These are phyloP conservation scores for Didymodactylos carnosus DNA, from an alignment of 2,888 invertebrate genomes.

Conservation along the genomic window DNA sequence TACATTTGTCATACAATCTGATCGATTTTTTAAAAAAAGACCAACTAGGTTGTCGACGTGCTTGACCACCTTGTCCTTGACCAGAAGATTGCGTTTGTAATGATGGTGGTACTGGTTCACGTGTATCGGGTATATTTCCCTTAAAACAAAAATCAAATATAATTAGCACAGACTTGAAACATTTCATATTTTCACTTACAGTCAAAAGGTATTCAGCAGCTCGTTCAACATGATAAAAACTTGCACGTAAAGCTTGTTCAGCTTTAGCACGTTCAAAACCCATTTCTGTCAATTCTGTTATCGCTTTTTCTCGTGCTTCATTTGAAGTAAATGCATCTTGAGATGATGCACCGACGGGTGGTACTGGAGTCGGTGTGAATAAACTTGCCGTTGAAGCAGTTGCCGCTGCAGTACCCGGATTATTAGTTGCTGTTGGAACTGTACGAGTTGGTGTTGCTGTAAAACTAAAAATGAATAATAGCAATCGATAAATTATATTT, in stretches of 20 bases:
- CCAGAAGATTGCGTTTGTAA: not conserved
- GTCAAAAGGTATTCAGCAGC: not conserved
- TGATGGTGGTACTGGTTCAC: not conserved
- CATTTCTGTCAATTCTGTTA: not conserved
- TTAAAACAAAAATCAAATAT: not conserved
- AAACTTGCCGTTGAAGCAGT: not conserved
- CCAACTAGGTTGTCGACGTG: too few relatives aligned
- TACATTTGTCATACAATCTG: too few relatives aligned
- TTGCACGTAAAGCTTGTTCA: not conserved
- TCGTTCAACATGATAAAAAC: not conserved
- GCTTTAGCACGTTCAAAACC: not conserved
- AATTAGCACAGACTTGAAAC: not conserved
- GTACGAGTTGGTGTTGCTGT: not conserved
- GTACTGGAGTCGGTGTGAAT: not conserved
- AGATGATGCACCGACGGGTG: accelerated
- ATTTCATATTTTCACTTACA: not conserved
- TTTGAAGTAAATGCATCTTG: not conserved
- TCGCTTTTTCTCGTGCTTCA: not conserved
- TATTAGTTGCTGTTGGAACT: not conserved
- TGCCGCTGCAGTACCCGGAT: not conserved
- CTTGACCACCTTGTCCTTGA: not conserved
- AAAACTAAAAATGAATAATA: too few relatives aligned
- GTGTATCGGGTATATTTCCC: not conserved
- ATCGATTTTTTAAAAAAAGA: too few relatives aligned
- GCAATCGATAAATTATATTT: not conserved